Percentiles rank a stretch among this genome's conserved stretches.
These are phyloP conservation scores for Parnassius smintheus DNA, from an alignment of 2,888 invertebrate genomes.

Conservation along the genomic window DNA sequence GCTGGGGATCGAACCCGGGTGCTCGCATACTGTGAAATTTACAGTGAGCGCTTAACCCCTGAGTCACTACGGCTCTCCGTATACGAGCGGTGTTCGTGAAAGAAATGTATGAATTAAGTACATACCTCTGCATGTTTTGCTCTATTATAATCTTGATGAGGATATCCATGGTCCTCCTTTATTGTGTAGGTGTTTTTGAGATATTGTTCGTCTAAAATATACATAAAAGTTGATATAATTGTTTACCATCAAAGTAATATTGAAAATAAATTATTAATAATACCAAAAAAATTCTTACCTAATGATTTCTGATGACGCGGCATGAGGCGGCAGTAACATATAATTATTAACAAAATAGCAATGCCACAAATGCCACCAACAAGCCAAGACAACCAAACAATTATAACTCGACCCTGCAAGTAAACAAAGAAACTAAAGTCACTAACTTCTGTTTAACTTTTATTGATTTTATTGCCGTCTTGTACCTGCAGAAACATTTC, in stretches of 20 bases:
- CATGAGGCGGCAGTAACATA: constrained; percentile 86
- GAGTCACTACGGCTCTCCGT: too few relatives aligned
- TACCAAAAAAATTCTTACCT: constrained; percentile 64
- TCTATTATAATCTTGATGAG: constrained; percentile 63
- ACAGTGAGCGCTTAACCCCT: too few relatives aligned
- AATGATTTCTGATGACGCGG: constrained; percentile 85
- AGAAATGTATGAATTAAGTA: neutral
- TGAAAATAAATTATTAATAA: neutral
- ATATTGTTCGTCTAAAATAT: constrained; percentile 67
- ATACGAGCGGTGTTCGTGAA: too few relatives aligned
- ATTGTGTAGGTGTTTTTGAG: constrained; percentile 68
- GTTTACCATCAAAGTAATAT: neutral
- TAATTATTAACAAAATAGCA: constrained; percentile 82
- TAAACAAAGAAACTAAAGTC: constrained; percentile 31
- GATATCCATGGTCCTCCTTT: constrained; percentile 70
- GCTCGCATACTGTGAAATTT: too few relatives aligned
- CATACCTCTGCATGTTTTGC: constrained; percentile 68
- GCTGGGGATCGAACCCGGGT: too few relatives aligned
- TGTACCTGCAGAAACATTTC: constrained; percentile 77
- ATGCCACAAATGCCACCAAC: constrained; percentile 84
- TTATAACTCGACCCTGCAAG: constrained; percentile 76
- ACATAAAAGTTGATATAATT: neutral
- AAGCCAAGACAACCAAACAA: constrained; percentile 80
- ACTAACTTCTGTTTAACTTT: constrained; percentile 22
- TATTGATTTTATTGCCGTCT: constrained; percentile 47